Conservation (phyloP, 2,888 invertebrate genomes). For the Athalia rosae region DNA sequence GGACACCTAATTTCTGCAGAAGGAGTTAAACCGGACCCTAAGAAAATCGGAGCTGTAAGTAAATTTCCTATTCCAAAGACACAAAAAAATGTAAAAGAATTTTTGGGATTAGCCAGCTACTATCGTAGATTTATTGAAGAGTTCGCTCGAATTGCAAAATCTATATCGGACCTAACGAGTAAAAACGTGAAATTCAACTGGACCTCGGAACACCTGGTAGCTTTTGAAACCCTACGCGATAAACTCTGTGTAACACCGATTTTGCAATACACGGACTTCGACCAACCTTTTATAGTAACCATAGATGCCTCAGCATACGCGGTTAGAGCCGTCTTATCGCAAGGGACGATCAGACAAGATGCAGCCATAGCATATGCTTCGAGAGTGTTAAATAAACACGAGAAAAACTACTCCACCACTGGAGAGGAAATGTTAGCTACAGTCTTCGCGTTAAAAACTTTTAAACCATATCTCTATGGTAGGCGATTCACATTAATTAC, state of each 20-base stretch:
- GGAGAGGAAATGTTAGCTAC: conserved; percentile 7
- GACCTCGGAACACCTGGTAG: conserved; percentile 2
- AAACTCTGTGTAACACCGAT: background rate
- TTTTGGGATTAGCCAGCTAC: too few species aligned
- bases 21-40: background rate
- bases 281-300: background rate
- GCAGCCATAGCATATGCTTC: background rate
- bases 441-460: conserved; percentile 13
- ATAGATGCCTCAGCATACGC: background rate
- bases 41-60: background rate
- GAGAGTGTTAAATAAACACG: background rate
- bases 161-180: conserved; percentile 18
- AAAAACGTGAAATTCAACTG: conserved; percentile 22
- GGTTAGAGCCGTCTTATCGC: background rate
- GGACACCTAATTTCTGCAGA: background rate
- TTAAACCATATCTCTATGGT: conserved; percentile 9
- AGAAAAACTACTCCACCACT: background rate
- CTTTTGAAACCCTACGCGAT: conserved; percentile 31
- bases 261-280: background rate
- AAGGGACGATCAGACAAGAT: background rate
- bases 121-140: too few species aligned
- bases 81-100: too few species aligned
- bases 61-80: background rate
- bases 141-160: too few species aligned
- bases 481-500: background rate